These are phyloP conservation scores for Bedellia somnulentella DNA, from an alignment of 2,888 invertebrate species.

Conservation along the genomic window DNA sequence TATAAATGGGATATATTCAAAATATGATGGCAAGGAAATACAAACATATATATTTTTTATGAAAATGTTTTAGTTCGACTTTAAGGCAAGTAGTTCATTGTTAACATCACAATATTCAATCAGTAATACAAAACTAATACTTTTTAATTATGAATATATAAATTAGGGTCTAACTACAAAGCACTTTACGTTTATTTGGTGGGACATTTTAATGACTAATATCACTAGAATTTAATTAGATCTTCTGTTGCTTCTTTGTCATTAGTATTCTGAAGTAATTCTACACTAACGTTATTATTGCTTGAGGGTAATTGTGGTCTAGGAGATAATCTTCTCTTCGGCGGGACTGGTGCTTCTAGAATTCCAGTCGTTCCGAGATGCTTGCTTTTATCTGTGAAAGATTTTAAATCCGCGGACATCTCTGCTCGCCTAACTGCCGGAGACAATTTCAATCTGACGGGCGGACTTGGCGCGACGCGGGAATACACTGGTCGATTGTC, in stretches of 20 bases:
- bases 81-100: too few relatives aligned
- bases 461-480: constrained; percentile 48
- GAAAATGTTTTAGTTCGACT: too few relatives aligned
- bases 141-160: too few relatives aligned
- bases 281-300: too few relatives aligned
- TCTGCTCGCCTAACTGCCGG: constrained; percentile 24
- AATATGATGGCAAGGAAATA: too few relatives aligned
- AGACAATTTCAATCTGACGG: constrained; percentile 38
- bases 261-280: too few relatives aligned
- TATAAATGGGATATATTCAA: too few relatives aligned
- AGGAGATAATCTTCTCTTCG: constrained; percentile 39
- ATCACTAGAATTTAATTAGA: constrained; percentile 40
- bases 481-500: constrained; percentile 39
- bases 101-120: too few relatives aligned
- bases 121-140: too few relatives aligned
- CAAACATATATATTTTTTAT: too few relatives aligned
- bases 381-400: constrained; percentile 28
- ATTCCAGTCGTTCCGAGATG: constrained; percentile 29
- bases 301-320: too few relatives aligned
- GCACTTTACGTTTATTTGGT: constrained; percentile 7
- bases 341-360: constrained; percentile 35
- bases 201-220: too few relatives aligned
- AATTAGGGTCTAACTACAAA: background rate
- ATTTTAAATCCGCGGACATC: constrained; percentile 18
- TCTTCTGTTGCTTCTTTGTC: constrained; percentile 22